Evolutionary conservation across 2,113 vertebrate genomes (phyloP).

Genomic region (Hucho hucho): DNA sequence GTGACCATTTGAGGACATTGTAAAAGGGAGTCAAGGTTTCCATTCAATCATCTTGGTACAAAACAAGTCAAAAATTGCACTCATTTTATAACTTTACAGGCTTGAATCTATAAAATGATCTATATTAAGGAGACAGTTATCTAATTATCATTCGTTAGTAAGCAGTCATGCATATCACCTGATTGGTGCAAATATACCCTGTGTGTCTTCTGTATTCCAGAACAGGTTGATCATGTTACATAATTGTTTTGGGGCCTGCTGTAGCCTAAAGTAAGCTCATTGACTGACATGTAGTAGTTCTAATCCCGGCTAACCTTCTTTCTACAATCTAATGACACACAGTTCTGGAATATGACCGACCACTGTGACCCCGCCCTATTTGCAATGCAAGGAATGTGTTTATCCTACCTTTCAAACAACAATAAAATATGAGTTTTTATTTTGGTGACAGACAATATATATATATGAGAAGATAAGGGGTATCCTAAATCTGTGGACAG

Average conservation of each 20-base stretch:
- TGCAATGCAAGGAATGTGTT: not conserved
- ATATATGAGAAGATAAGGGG: no score
- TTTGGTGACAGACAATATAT: no score
- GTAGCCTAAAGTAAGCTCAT: conserved; percentile 29
- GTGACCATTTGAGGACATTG: no score
- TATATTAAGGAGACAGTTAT: not conserved
- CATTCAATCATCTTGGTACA: no score
- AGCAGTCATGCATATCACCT: not conserved
- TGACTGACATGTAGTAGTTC: conserved; percentile 26
- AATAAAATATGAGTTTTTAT: no score
- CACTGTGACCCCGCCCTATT: not conserved
- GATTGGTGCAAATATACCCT: conserved; percentile 1
- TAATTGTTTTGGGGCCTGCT: conserved; percentile 26
- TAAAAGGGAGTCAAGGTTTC: no score
- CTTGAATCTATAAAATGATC: not conserved
- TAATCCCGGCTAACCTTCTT: conserved; percentile 46
- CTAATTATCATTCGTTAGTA: not conserved
- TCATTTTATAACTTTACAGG: no score
- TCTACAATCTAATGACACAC: conserved; percentile 4
- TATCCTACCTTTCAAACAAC: no score
- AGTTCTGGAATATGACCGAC: no score
- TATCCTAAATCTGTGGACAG: no score
- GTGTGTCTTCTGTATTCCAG: conserved; percentile 4
- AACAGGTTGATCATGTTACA: conserved; percentile 38
- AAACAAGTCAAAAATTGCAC: no score